Conservation (phyloP, 2,797 vertebrate genomes). For the Hydrocynus forskahlii region DNA sequence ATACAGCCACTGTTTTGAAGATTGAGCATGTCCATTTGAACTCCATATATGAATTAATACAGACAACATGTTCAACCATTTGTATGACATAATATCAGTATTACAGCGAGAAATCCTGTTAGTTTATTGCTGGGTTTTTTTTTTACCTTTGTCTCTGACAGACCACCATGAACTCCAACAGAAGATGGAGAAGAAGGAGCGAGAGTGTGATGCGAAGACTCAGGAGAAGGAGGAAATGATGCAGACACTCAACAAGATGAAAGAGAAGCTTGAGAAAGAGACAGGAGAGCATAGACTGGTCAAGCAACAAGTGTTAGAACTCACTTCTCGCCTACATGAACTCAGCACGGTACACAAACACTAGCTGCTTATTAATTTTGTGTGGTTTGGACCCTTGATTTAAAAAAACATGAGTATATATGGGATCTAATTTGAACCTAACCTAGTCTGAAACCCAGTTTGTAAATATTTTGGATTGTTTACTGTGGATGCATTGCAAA, state of each 20-base stretch:
- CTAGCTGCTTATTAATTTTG: too few species aligned
- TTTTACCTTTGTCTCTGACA: slow-evolving; percentile 68
- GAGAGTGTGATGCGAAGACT: slow-evolving; percentile 96
- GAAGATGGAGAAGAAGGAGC: slow-evolving; percentile 95
- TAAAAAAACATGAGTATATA: too few species aligned
- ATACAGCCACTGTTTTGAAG: not conserved
- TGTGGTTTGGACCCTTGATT: not conserved
- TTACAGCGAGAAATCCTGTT: not conserved
- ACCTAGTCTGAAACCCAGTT: too few species aligned
- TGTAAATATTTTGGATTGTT: too few species aligned
- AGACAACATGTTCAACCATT: not conserved
- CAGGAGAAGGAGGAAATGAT: slow-evolving; percentile 99
- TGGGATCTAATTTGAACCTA: too few species aligned
- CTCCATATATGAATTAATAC: not conserved
- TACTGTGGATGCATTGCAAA: too few species aligned
- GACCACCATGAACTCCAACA: slow-evolving; percentile 96
- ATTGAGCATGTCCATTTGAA: too few species aligned
- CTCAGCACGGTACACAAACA: slow-evolving; percentile 83
- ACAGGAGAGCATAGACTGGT: slow-evolving; percentile 90
- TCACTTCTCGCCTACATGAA: slow-evolving; percentile 85
- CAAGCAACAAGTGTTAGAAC: slow-evolving; percentile 93
- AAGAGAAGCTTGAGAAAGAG: slow-evolving; percentile 97
- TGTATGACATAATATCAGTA: not conserved
- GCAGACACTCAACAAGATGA: slow-evolving; percentile 99
- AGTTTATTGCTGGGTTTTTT: not conserved